Evolutionary conservation across 2,113 vertebrate species (phyloP).

Genomic region (Dicentrarchus labrax): DNA sequence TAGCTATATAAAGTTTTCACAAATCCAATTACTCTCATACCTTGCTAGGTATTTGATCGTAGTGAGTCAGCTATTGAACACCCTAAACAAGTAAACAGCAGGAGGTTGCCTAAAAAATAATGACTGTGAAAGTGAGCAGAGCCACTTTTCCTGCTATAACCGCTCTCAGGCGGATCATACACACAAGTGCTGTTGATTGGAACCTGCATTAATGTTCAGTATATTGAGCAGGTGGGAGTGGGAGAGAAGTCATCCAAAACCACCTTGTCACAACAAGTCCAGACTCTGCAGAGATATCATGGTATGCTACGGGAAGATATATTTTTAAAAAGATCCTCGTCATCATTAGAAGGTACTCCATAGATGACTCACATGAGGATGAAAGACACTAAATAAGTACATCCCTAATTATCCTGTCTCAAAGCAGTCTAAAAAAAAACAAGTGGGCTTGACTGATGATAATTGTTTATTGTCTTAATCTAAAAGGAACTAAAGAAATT

Average conservation of each 20-base stretch:
- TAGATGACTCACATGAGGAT: not conserved
- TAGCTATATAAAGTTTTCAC: not conserved
- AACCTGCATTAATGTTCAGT: not conserved
- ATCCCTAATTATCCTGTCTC: constrained; percentile 9
- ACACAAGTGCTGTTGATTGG: not conserved
- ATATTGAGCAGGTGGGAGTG: not conserved
- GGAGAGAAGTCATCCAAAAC: not conserved
- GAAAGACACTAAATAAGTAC: not conserved
- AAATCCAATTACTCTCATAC: not conserved
- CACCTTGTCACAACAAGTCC: too few relatives aligned
- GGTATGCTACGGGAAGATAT: too few relatives aligned
- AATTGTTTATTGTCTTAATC: constrained; percentile 3
- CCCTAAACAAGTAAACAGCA: not conserved
- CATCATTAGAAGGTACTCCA: not conserved
- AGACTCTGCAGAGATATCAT: not conserved
- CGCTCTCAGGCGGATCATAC: not conserved
- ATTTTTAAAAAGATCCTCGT: not conserved
- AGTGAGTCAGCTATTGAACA: not conserved
- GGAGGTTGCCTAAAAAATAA: too few relatives aligned
- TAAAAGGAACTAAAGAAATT: not conserved
- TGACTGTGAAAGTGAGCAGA: not conserved
- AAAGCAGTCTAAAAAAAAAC: not conserved
- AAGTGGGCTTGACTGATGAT: constrained; percentile 5
- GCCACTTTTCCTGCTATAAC: not conserved
- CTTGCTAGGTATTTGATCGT: not conserved